Conservation (phyloP, 2,797 vertebrate genomes). For the Crocidura indochinensis region DNA sequence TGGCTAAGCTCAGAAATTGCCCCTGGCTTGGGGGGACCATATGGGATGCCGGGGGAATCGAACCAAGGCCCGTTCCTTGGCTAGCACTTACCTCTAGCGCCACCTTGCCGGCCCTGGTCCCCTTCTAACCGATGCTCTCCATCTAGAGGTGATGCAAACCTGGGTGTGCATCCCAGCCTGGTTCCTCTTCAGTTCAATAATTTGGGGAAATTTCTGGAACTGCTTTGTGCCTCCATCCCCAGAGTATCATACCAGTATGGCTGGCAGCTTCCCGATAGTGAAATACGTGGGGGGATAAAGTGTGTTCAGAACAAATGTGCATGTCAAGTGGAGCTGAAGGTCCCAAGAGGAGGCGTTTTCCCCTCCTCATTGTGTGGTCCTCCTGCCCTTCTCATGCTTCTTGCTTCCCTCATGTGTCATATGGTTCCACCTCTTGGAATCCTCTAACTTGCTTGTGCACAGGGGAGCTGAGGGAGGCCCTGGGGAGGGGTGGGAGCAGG, state of each 20-base stretch:
- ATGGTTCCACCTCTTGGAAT: too few relatives aligned
- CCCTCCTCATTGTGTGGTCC: accelerated
- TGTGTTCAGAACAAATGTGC: not conserved
- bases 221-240: not conserved
- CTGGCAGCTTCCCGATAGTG: not conserved
- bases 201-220: not conserved
- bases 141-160: too few relatives aligned
- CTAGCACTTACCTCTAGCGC: too few relatives aligned
- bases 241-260: not conserved
- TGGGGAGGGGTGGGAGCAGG: not conserved
- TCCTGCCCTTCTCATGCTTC: not conserved
- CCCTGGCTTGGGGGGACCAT: too few relatives aligned
- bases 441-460: too few relatives aligned
- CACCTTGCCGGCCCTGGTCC: too few relatives aligned
- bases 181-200: not conserved
- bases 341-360: not conserved
- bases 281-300: not conserved
- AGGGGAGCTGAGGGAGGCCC: not conserved
- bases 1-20: too few relatives aligned
- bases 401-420: too few relatives aligned
- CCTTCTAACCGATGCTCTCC: not conserved
- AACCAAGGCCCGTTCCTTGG: too few relatives aligned
- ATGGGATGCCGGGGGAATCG: too few relatives aligned
- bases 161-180: not conserved
- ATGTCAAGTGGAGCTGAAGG: accelerated